phyloP scores from a whole-genome alignment of 2,797 vertebrate genomes.

The Rhyacichthys aspro region DNA sequence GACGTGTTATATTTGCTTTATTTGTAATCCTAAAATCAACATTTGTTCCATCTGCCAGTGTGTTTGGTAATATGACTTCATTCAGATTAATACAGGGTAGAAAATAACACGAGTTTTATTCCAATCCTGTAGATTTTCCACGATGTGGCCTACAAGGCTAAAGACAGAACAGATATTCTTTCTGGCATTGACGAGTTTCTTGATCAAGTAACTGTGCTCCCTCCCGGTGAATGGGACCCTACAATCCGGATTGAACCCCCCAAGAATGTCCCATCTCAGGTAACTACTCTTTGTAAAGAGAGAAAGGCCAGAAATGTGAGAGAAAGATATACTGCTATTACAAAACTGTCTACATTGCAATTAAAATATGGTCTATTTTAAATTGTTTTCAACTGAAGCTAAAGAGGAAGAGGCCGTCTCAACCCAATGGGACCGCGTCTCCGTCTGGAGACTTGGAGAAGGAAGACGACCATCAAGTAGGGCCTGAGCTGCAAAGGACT shows the following conservation, averaged over 20 bases:
- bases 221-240: constrained; percentile 97
- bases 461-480: constrained; percentile 83
- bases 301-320: background rate
- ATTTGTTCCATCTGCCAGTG: background rate
- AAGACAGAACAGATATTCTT: constrained; percentile 92
- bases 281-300: constrained; percentile 48
- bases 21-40: background rate
- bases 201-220: constrained; percentile 95
- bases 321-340: background rate
- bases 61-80: background rate
- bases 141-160: constrained; percentile 97
- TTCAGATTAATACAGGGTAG: background rate
- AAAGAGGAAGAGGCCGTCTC: constrained; percentile 90
- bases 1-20: background rate
- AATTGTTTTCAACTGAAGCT: constrained; percentile 72
- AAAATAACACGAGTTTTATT: background rate
- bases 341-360: background rate
- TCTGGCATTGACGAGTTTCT: constrained; percentile 97
- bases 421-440: constrained; percentile 86
- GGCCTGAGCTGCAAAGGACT: constrained; percentile 92
- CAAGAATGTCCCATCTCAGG: constrained; percentile 96
- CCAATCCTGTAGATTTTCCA: constrained; percentile 87
- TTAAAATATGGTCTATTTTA: background rate
- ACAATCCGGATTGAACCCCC: constrained; percentile 95
- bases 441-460: constrained; percentile 82